Conservation (phyloP, 2,888 invertebrate genomes). For the Acleris cristana region DNA sequence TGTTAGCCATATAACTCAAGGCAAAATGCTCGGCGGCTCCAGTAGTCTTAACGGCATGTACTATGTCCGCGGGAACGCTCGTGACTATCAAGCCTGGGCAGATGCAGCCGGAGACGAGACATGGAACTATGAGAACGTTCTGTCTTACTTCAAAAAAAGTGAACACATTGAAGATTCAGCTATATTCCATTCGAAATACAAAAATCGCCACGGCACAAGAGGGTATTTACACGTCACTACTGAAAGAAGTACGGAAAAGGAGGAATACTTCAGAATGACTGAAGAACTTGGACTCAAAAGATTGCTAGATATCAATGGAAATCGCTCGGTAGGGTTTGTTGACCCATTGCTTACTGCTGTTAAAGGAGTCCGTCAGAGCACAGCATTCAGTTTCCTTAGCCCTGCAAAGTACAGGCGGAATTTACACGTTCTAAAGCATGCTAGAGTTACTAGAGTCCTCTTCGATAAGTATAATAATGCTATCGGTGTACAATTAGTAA, state of each 20-base stretch:
- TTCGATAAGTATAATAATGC: conserved; percentile 65
- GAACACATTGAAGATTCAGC: conserved; percentile 44
- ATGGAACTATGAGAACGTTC: conserved; percentile 45
- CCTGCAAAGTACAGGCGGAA: conserved; percentile 54
- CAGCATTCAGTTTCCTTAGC: conserved; percentile 87
- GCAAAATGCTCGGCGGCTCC: conserved; percentile 47
- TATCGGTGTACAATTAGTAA: conserved; percentile 60
- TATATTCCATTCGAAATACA: conserved; percentile 35
- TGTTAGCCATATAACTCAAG: conserved; percentile 38
- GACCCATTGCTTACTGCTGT: conserved; percentile 69
- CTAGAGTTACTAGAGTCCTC: conserved; percentile 67
- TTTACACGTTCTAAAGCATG: conserved; percentile 60
- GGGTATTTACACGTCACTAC: conserved; percentile 17
- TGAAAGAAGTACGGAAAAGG: background rate
- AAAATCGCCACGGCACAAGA: conserved; percentile 13
- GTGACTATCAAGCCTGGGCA: conserved; percentile 48
- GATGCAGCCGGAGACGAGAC: conserved; percentile 39
- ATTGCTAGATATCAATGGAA: conserved; percentile 13
- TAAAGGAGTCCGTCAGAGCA: conserved; percentile 88
- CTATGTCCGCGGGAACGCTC: conserved; percentile 46
- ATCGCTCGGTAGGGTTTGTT: conserved; percentile 33
- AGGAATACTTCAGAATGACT: conserved; percentile 8
- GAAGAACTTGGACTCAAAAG: conserved; percentile 6
- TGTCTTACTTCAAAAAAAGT: conserved; percentile 47
- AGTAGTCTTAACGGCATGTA: conserved; percentile 46